Conservation (phyloP, 2,888 invertebrate species). For the Acronicta aceris region DNA sequence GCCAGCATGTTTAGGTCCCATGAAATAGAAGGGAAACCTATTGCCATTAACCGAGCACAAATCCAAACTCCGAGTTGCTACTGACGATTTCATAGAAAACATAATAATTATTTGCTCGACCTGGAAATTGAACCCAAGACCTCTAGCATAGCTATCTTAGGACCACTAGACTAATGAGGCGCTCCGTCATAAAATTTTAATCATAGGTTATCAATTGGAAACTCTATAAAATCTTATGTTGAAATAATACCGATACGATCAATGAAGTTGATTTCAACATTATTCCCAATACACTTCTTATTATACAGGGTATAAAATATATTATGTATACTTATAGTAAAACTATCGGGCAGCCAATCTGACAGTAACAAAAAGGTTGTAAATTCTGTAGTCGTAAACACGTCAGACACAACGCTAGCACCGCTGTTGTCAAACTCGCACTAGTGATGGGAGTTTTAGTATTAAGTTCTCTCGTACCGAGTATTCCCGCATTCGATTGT, state of each 20-base stretch:
- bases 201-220: too few species aligned
- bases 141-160: too few species aligned
- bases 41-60: too few species aligned
- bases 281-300: neutral
- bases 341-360: constrained; percentile 52
- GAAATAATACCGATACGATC: neutral
- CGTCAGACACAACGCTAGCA: constrained; percentile 55
- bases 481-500: constrained; percentile 31
- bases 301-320: constrained; percentile 3
- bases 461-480: constrained; percentile 14
- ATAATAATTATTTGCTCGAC: too few species aligned
- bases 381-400: constrained; percentile 65
- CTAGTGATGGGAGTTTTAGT: constrained; percentile 46
- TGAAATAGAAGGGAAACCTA: too few species aligned
- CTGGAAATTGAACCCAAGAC: too few species aligned
- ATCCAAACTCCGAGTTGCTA: too few species aligned
- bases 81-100: too few species aligned
- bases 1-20: too few species aligned
- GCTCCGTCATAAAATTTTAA: too few species aligned
- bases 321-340: constrained; percentile 37
- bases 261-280: neutral
- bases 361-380: constrained; percentile 59
- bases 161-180: too few species aligned
- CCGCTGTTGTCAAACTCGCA: constrained; percentile 39
- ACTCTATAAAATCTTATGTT: too few species aligned